These are phyloP conservation scores for Porites evermanni DNA, from an alignment of 92 coral and sea anemone species.

Conservation along the genomic window DNA sequence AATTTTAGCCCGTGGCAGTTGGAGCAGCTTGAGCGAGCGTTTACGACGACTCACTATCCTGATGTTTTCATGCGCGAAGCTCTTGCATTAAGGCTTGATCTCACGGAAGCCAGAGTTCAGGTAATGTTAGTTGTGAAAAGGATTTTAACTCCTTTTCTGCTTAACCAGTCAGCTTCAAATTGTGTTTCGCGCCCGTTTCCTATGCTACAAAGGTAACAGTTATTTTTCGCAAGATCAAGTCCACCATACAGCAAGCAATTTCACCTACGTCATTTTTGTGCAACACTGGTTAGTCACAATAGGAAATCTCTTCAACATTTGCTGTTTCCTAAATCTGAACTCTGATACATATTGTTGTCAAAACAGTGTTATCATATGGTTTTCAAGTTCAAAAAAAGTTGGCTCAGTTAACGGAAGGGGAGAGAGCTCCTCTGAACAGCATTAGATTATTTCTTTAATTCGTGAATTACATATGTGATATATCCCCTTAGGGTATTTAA, in stretches of 20 bases:
- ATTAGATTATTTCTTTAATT: not conserved
- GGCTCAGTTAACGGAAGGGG: no score
- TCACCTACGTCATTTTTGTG: no score
- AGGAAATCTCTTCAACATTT: no score
- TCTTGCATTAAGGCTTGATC: constrained; percentile 88
- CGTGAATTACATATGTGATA: not conserved
- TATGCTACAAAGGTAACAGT: not conserved
- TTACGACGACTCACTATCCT: constrained; percentile 94
- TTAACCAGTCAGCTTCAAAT: not conserved
- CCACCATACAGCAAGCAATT: not conserved
- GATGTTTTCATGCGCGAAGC: constrained; percentile 99
- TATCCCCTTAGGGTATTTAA: not conserved
- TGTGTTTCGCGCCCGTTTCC: not conserved
- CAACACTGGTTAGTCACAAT: no score
- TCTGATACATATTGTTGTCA: no score
- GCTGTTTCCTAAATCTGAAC: no score
- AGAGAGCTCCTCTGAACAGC: not conserved
- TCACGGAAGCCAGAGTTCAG: constrained; percentile 99
- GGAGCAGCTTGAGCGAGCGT: constrained; percentile 96
- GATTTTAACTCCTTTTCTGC: no score
- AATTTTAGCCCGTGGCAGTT: constrained; percentile 99
- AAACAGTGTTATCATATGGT: no score
- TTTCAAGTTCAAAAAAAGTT: no score
- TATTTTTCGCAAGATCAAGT: not conserved
- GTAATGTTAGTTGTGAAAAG: constrained; percentile 30